A percentile compares a stretch with the other conserved stretches of the same genome.
Evolutionary conservation across 2,888 invertebrate species (phyloP).

Genomic region (Macrophya annulata): DNA sequence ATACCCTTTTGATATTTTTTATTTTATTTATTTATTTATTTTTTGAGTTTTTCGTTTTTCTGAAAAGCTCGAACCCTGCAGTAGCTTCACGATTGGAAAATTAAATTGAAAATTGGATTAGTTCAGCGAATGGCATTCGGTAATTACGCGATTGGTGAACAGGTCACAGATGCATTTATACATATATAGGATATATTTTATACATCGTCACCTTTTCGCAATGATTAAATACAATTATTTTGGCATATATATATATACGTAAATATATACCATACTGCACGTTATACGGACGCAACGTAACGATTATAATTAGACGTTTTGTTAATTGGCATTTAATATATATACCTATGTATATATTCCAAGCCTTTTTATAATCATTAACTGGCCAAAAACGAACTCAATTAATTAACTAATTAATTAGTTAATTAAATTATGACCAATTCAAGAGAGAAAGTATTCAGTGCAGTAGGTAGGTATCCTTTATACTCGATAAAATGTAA

Average conservation of each 20-base stretch:
- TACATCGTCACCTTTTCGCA: neutral
- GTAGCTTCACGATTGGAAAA: neutral
- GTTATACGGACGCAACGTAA: neutral
- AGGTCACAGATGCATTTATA: neutral
- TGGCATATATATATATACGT: no score
- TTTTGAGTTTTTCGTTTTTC: no score
- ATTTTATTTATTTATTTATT: no score
- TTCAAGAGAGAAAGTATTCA: neutral
- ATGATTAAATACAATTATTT: neutral
- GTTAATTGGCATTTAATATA: neutral
- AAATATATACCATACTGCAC: neutral
- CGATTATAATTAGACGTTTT: neutral
- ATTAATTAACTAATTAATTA: neutral
- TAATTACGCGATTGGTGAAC: conserved; percentile 26
- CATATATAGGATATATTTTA: neutral
- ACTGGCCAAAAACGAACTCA: neutral
- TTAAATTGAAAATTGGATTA: conserved; percentile 28
- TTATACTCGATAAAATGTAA: neutral
- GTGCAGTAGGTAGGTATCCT: no score
- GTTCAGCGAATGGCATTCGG: neutral
- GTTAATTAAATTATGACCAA: neutral
- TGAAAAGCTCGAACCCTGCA: neutral
- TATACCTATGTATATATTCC: neutral
- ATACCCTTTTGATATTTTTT: no score
- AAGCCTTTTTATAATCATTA: neutral